Evolutionary conservation across 2,888 invertebrate species (phyloP), one percentile per base, ranked within the genome.

Genomic region (Diabrotica balteata): DNA sequence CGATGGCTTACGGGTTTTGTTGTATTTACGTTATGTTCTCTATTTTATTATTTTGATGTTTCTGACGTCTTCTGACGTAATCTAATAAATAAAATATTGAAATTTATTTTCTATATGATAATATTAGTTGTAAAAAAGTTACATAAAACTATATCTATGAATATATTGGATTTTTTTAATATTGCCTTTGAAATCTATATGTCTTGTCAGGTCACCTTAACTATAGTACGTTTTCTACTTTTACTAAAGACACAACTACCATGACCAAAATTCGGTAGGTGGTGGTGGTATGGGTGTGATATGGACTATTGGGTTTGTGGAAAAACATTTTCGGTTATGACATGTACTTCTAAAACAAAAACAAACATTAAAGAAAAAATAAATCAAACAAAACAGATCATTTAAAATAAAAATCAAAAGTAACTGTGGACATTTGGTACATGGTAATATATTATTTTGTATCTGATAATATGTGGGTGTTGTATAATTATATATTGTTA

Each of bases 391-490:
- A 10, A 50, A 53, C 7, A 53, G 9, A 47, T 47, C 2, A 47
- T 4, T 47, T 17, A 7, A 3, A 47, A 47, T n/a, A 7, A 54
- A 54, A 42, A 32, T 32, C 54, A 22, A 22, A 17, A 10, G 59
- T 17, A 22, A 32, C 9, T 11, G 22, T 45, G 47, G 59, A 55
- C 50, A 50, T 50, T 59, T 49, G 49, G 49, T 51, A 44, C 49
- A 59, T 59, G 47, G 59, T 42, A 32, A 7, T 44, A 44, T 10
- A 11, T 17, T 59, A 59, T 49, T 59, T 50, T 8, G 43, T 59
- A 43, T 49, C 42, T 59, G 59, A 50, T 59, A 43, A 50, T 59
- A 51, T 47, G 63, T 63, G 63, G 63, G 63, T 63, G 63, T 63
- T 63, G 57, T 63, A 50, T 44, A 57, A 49, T 11, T 45, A 47